Percentiles rank a stretch among this genome's conserved stretches.
Conservation (phyloP, 2,888 invertebrate genomes). For the Polyploca ridens region DNA sequence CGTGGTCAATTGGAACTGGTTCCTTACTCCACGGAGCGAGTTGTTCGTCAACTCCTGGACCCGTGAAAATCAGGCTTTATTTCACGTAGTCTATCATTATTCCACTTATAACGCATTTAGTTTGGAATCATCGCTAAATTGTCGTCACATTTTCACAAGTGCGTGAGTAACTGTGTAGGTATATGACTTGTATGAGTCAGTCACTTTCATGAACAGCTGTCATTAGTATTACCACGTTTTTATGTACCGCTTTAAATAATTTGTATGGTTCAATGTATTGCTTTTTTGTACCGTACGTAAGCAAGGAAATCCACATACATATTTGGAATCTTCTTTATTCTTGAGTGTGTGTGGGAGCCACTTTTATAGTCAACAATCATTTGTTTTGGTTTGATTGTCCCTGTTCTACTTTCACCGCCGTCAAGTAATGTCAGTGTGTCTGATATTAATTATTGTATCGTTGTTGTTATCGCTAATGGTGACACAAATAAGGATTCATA, state of each 20-base stretch:
- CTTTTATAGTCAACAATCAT: neutral
- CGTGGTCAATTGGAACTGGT: too few relatives aligned
- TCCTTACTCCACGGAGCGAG: too few relatives aligned
- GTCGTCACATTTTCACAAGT: neutral
- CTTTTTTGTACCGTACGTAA: conserved; percentile 3
- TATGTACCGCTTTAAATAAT: neutral
- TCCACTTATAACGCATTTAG: neutral
- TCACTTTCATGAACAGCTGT: conserved; percentile 10
- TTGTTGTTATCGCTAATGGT: neutral
- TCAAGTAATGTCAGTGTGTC: neutral
- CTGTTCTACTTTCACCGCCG: conserved; percentile 2
- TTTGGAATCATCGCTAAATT: conserved; percentile 1
- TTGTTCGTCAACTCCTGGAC: too few relatives aligned
- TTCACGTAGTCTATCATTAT: neutral
- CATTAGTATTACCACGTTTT: conserved; percentile 4
- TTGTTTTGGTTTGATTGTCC: conserved; percentile 1
- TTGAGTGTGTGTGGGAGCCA: too few relatives aligned
- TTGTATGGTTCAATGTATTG: conserved; percentile 9
- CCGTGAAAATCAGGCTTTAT: neutral
- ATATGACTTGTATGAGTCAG: conserved; percentile 3
- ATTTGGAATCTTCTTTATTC: neutral
- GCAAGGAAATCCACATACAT: neutral
- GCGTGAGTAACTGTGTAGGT: neutral
- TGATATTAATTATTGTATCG: neutral
- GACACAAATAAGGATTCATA: conserved; percentile 3